A percentile compares a stretch with the other conserved stretches of the same genome.
phyloP scores from a whole-genome alignment of 2,113 vertebrate species.

The Calidris pygmaea region DNA sequence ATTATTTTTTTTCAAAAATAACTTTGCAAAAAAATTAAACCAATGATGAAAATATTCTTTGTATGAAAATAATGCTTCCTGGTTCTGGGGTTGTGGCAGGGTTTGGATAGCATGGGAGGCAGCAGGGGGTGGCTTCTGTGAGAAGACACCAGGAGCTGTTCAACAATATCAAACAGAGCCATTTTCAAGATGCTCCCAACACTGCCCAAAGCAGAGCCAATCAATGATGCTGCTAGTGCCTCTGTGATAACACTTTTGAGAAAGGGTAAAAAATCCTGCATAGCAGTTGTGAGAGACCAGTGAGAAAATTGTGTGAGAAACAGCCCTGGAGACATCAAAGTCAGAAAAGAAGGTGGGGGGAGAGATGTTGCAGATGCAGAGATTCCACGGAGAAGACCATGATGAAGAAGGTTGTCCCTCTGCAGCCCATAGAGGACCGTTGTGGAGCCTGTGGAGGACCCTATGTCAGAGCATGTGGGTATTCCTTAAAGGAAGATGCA shows the following conservation, averaged over 20 bases:
- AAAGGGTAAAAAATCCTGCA: not conserved
- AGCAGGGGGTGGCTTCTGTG: not conserved
- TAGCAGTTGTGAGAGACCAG: not conserved
- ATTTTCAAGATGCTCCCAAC: no score
- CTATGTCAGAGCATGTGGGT: not conserved
- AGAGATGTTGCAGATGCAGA: not conserved
- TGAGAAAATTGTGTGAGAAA: not conserved
- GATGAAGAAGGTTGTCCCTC: not conserved
- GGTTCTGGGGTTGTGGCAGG: accelerated
- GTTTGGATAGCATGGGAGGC: not conserved
- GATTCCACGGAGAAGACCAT: not conserved
- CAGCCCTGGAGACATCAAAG: not conserved
- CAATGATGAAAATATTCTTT: not conserved
- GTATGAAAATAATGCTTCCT: not conserved
- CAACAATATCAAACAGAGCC: not conserved
- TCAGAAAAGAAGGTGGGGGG: not conserved
- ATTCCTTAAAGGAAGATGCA: not conserved
- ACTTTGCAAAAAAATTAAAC: not conserved
- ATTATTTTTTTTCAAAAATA: not conserved
- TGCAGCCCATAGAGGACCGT: not conserved
- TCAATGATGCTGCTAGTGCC: accelerated
- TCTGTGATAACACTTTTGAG: not conserved
- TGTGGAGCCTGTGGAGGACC: not conserved
- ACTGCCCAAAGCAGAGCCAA: not conserved
- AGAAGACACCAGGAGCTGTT: not conserved